Conservation (phyloP, 2,113 vertebrate genomes). For the Neoarius graeffei region DNA sequence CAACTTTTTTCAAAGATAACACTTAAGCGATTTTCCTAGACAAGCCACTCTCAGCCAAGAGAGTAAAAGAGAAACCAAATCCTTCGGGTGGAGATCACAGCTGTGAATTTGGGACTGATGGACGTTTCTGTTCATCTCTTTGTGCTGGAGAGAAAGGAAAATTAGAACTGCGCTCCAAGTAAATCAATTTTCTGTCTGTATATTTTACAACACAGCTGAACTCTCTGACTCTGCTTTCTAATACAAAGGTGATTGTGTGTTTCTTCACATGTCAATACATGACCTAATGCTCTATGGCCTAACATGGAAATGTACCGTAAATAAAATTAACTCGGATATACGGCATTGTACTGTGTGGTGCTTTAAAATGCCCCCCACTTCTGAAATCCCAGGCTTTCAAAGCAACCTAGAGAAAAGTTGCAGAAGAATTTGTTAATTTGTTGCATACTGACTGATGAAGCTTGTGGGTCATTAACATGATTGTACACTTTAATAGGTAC, state of each 20-base stretch:
- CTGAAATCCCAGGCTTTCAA: background rate
- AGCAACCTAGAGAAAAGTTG: background rate
- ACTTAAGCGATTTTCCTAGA: conserved; percentile 68
- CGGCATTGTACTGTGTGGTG: background rate
- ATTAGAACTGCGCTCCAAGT: conserved; percentile 74
- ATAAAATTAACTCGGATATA: background rate
- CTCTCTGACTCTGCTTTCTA: conserved; percentile 59
- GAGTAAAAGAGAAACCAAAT: conserved; percentile 61
- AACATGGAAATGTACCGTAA: conserved; percentile 14
- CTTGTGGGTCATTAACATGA: too few relatives aligned
- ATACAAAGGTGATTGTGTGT: conserved; percentile 66
- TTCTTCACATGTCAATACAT: conserved; percentile 68
- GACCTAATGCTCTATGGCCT: conserved; percentile 20
- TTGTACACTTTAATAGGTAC: too few relatives aligned
- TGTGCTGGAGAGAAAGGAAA: conserved; percentile 62
- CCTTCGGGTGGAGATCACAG: conserved; percentile 66
- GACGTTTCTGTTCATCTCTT: conserved; percentile 51
- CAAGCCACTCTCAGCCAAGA: conserved; percentile 56
- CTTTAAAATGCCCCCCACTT: background rate
- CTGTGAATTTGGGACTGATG: conserved; percentile 58
- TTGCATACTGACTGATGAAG: too few relatives aligned
- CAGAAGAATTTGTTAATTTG: background rate
- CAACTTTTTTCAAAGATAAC: conserved; percentile 41
- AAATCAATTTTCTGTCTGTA: conserved; percentile 75
- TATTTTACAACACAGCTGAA: conserved; percentile 66